These are phyloP conservation scores for Diadema setosum DNA, from an alignment of 35 echinoderm and acorn worm genomes.

Conservation along the genomic window DNA sequence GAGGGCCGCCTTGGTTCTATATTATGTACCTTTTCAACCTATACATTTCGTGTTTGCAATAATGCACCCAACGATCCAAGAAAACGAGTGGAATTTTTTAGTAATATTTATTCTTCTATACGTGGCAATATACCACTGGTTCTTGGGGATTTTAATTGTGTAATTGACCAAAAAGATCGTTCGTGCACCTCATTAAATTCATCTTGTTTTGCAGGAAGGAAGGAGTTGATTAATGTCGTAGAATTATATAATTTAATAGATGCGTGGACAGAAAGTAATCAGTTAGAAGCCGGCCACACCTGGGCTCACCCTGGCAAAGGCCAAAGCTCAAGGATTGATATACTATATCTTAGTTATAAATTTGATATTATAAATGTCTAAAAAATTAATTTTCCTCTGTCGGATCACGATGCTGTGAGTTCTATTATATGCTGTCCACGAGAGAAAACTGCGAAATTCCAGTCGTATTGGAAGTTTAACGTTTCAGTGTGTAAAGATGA, in stretches of 20 bases:
- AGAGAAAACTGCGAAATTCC: background rate
- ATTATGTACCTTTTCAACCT: background rate
- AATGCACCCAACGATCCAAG: background rate
- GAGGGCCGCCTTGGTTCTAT: background rate
- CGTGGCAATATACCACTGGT: background rate
- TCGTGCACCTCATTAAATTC: background rate
- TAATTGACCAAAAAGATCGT: background rate
- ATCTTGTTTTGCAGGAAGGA: background rate
- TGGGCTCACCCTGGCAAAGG: background rate
- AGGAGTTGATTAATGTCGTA: background rate
- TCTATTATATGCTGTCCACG: background rate
- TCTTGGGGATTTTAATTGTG: constrained; percentile 9
- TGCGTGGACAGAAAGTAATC: background rate
- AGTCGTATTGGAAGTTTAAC: constrained; percentile 18
- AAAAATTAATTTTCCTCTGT: background rate
- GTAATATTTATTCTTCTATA: background rate
- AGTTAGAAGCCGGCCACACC: background rate
- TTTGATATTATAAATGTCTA: background rate
- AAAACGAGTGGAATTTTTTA: background rate
- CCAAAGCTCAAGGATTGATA: background rate
- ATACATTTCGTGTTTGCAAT: background rate
- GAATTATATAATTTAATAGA: background rate
- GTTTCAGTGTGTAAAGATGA: background rate
- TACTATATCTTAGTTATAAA: background rate
- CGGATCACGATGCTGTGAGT: background rate